A percentile compares a stretch with the other conserved stretches of the same genome.
Conservation (phyloP, 2,113 vertebrate species). For the Leptosomus discolor region DNA sequence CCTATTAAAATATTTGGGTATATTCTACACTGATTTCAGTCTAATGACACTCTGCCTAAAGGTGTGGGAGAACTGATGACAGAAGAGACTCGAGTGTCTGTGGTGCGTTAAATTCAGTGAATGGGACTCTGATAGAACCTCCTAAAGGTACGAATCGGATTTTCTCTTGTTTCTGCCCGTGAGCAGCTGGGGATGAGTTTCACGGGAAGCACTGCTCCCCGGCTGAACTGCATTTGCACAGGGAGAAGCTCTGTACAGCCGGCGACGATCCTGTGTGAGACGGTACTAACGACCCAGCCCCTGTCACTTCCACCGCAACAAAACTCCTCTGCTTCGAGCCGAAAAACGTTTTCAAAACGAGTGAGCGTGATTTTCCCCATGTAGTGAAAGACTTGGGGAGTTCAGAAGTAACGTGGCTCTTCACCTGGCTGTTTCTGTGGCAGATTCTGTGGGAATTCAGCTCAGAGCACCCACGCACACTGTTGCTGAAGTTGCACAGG, state of each 20-base stretch:
- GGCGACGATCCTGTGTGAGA: not conserved
- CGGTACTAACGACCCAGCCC: not conserved
- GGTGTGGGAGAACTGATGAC: not conserved
- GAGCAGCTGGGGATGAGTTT: not conserved
- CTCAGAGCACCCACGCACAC: fast-evolving
- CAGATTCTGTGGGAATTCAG: not conserved
- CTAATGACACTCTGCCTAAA: not conserved
- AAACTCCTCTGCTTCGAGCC: not conserved
- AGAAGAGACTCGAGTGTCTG: not conserved
- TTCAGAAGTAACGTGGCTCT: not conserved
- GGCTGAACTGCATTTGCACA: not conserved
- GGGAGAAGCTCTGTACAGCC: not conserved
- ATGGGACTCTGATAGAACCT: not conserved
- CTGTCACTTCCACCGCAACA: not conserved
- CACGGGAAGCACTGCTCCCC: not conserved
- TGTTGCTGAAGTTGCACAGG: not conserved
- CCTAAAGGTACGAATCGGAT: not conserved
- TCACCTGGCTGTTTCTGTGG: not conserved
- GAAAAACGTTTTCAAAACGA: not conserved
- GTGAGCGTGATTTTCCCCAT: not conserved
- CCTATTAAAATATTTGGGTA: not conserved
- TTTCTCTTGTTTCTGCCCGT: not conserved
- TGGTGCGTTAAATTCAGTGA: not conserved
- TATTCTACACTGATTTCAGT: not conserved
- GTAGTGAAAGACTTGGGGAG: not conserved